Percentiles rank a stretch among this genome's conserved stretches.
Conservation (phyloP, 1,140 invertebrate species). For the Theocolax elegans region DNA sequence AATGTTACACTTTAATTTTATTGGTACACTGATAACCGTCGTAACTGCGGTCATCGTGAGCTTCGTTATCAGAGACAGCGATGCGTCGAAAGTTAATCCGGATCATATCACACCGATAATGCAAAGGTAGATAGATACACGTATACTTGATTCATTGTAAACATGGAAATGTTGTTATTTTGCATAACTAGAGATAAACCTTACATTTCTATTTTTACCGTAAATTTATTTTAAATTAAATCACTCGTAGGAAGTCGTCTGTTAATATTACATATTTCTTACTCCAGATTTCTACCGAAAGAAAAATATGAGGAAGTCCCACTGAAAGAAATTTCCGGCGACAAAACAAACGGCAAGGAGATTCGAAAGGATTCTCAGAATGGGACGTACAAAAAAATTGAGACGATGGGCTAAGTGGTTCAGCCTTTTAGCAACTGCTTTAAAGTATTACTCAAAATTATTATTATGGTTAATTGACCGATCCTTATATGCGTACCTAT, state of each 20-base stretch:
- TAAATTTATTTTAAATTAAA: too few species aligned
- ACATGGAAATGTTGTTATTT: too few species aligned
- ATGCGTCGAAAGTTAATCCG: slow-evolving; percentile 45
- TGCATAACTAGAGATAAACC: too few species aligned
- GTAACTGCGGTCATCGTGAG: slow-evolving; percentile 64
- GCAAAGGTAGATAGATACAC: slow-evolving; percentile 46
- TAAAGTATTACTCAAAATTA: too few species aligned
- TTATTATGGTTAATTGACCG: too few species aligned
- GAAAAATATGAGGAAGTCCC: slow-evolving; percentile 10
- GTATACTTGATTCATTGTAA: too few species aligned
- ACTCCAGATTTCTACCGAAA: background rate
- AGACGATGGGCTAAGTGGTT: too few species aligned
- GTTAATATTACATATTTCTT: background rate
- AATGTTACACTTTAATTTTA: slow-evolving; percentile 70
- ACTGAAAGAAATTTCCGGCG: slow-evolving; percentile 15
- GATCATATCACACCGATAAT: slow-evolving; percentile 52
- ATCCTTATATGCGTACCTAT: too few species aligned
- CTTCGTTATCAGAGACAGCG: slow-evolving; percentile 59
- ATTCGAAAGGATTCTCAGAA: background rate
- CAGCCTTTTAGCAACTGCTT: too few species aligned
- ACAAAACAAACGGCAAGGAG: slow-evolving; percentile 10
- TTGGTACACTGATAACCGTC: slow-evolving; percentile 64
- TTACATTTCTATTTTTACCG: too few species aligned
- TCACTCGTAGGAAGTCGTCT: too few species aligned
- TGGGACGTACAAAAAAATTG: background rate